phyloP scores from a whole-genome alignment of 1,140 invertebrate species.

The Drosophila lowei region DNA sequence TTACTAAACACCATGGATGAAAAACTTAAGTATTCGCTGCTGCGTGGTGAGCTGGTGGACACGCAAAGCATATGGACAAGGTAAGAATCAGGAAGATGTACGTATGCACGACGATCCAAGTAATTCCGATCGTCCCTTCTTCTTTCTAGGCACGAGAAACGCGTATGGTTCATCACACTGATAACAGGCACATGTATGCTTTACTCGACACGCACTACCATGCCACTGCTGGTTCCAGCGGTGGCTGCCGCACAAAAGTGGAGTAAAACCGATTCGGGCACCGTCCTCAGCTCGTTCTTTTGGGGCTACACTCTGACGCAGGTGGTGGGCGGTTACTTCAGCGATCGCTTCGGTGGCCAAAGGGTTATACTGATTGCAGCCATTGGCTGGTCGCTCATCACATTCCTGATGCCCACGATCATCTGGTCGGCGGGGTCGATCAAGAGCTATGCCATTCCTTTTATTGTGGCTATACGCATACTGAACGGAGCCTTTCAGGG shows the following conservation, averaged over 20 bases:
- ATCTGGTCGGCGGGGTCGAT: conserved; percentile 85
- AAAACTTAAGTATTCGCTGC: conserved; percentile 80
- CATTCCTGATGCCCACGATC: conserved; percentile 88
- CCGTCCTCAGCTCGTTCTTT: conserved; percentile 89
- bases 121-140: background rate
- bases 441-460: conserved; percentile 84
- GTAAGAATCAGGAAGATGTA: conserved; percentile 20
- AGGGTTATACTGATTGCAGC: conserved; percentile 87
- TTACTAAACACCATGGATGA: conserved; percentile 69
- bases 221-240: conserved; percentile 87
- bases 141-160: conserved; percentile 84
- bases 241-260: conserved; percentile 88
- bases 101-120: background rate
- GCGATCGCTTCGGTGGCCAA: conserved; percentile 88
- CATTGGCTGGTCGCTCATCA: conserved; percentile 87
- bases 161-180: conserved; percentile 86
- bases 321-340: conserved; percentile 88
- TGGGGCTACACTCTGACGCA: conserved; percentile 91
- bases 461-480: conserved; percentile 86
- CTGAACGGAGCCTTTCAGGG: conserved; percentile 89
- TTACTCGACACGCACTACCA: conserved; percentile 88
- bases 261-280: conserved; percentile 89
- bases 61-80: conserved; percentile 81
- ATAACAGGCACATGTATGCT: conserved; percentile 87
- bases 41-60: conserved; percentile 78